A percentile compares a stretch with the other conserved stretches of the same genome.
These are phyloP conservation scores for Apodemus sylvaticus DNA, from an alignment of 2,113 vertebrate species.

Conservation along the genomic window DNA sequence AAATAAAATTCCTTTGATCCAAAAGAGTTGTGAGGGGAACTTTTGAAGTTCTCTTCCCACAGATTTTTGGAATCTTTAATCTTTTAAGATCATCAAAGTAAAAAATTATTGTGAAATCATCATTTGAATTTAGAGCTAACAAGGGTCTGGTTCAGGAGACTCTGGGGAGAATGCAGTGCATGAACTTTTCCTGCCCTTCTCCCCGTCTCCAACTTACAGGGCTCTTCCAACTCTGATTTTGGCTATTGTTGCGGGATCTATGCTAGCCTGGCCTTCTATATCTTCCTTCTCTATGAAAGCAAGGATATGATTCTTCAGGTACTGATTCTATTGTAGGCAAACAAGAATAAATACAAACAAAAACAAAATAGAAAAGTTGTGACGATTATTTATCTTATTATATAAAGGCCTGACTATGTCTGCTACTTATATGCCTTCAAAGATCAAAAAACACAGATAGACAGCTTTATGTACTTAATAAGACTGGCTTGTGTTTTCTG, in stretches of 20 bases:
- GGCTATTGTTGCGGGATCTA: neutral
- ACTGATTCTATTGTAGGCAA: neutral
- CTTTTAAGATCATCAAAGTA: slow-evolving; percentile 60
- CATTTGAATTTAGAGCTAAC: neutral
- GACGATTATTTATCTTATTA: neutral
- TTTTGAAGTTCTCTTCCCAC: slow-evolving; percentile 66
- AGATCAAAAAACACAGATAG: neutral
- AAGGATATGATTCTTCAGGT: neutral
- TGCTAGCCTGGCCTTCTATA: neutral
- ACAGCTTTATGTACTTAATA: neutral
- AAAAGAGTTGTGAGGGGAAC: slow-evolving; percentile 43
- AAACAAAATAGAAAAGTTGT: neutral
- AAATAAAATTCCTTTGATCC: slow-evolving; percentile 69
- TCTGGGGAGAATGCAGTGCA: neutral
- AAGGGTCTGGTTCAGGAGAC: neutral
- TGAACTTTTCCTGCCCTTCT: neutral
- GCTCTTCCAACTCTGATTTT: neutral
- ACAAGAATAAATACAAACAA: neutral
- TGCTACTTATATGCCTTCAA: neutral
- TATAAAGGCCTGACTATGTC: neutral
- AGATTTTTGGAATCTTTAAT: slow-evolving; percentile 58
- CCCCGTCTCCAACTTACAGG: neutral
- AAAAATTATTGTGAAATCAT: slow-evolving; percentile 42
- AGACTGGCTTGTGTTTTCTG: neutral
- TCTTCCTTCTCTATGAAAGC: neutral